Evolutionary conservation across 2,113 vertebrate genomes (phyloP), one percentile per base, ranked within the genome.

Genomic region (Heterotis niloticus): DNA sequence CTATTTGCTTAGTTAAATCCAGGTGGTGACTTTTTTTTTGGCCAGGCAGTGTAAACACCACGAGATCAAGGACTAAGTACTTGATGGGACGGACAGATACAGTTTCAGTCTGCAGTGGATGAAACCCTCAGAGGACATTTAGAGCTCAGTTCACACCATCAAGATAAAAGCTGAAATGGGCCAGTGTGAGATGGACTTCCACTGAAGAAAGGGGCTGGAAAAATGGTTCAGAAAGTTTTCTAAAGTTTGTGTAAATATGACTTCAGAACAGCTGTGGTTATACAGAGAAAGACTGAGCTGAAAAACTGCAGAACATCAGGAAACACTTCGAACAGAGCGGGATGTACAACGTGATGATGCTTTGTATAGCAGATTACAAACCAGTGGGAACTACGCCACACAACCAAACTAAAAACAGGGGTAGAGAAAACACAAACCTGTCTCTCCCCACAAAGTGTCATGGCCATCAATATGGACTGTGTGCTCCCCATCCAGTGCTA

Each of bases 401-500:
- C 29, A 23, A 44, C 54, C 59, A 81, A 83, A 83, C 81, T 82
- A 81, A 81, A 82, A 85, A 80, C 24, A 11, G 14, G 75, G 23
- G 18, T 10, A 85, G 86, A 84, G 79, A 83, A 82, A 51, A 72
- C 29, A 72, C 69, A 18, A 83, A 98, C 98, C 97, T 94, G 96
- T 98, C 93, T 98, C 98, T 93, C 98, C 98, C 98, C 98, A 99
- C 85, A 98, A 89, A 18, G 93, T 93, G 90, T 99, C 98, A 29
- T 94, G 94, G 86, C 91, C 93, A 86, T 98, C 95, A 91, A 98
- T 91, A 83, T 97, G 94, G 85, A 96, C 84, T 57, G 85, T 89
- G 11, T 91, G 89, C 74, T 96, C 95, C 87, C 94, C 92, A 86
- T 89, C 93, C 81, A 92, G 81, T 18, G 87, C 85, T 89, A 98